Evolutionary conservation across 2,888 invertebrate species (phyloP), one percentile per base, ranked within the genome.

Genomic region (Hirtodrosophila alboralis): DNA sequence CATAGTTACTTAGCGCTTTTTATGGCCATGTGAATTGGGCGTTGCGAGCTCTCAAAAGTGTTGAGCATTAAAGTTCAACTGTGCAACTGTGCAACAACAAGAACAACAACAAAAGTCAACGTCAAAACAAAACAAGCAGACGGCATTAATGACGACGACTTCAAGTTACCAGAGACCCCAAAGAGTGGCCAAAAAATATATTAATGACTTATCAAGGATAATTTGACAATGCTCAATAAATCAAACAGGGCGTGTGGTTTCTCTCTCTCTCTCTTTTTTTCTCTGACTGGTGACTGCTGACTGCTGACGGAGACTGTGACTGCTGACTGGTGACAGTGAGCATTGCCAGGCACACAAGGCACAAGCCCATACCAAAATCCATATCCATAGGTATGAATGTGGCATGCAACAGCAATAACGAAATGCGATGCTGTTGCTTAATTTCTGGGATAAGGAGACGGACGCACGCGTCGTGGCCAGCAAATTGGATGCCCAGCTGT

Each of bases 171-270:
- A 21, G 13, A 27, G 37, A 33, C 47, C 16, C 14, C 28, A 40
- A 44, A 60, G 60, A 66, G 68, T 77, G 79, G 70, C 79, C 84
- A 75, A 75, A 79, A 85, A 81, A 75, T 73, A 89, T 89, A 89
- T 89, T 89, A 90, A 89, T 89, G 90, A 90, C 90, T 88, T 89
- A 89, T 89, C 90, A 90, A 89, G 90, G 89, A 89, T 89, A 90
- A 89, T 90, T 89, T 89, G 90, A 89, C 89, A 90, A 85, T 84
- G 79, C 75, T 86, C 88, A 77, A 89, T 89, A 89, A 89, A 90
- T 89, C 90, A 89, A 88, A 66, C 80, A 59, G 63, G 80, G 79
- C 70, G 78, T 81, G 77, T 76, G 84, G 61, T 57, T 77, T 43
- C 10, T 27, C 28, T 41, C 2, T 12, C 33, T 16, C 27, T 18